Conservation (phyloP, 2,888 invertebrate genomes). For the Oscheius sp. region DNA sequence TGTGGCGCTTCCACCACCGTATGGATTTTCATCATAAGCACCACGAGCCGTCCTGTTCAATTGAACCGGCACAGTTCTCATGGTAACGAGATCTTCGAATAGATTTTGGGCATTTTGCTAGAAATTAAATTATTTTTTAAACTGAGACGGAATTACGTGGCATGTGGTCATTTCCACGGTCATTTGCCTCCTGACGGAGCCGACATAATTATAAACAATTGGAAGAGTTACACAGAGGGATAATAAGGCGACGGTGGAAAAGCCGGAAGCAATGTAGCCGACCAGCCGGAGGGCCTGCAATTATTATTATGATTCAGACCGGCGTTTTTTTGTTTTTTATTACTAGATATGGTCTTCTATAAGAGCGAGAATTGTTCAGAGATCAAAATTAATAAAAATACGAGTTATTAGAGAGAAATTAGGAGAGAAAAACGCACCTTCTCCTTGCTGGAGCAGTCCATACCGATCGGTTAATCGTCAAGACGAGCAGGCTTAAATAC, state of each 20-base stretch:
- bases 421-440: not conserved
- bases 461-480: not conserved
- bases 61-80: not conserved
- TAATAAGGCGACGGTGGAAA: constrained; percentile 45
- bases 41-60: constrained; percentile 14
- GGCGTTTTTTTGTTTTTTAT: no score
- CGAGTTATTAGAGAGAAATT: no score
- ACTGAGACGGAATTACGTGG: constrained; percentile 37
- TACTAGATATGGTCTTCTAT: no score
- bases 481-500: constrained; percentile 13
- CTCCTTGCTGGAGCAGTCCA: constrained; percentile 30
- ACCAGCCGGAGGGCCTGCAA: constrained; percentile 49
- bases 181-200: constrained; percentile 45
- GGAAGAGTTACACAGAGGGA: constrained; percentile 50
- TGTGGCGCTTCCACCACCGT: not conserved
- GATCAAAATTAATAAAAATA: no score
- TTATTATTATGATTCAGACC: not conserved
- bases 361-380: no score
- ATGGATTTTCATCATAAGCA: not conserved
- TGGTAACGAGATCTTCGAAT: constrained; percentile 5
- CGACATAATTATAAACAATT: constrained; percentile 47
- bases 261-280: constrained; percentile 47
- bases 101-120: constrained; percentile 15
- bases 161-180: constrained; percentile 49
- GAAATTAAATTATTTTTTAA: not conserved